Evolutionary conservation across 2,888 invertebrate genomes (phyloP).

Genomic region (Gymnoscelis rufifasciata): DNA sequence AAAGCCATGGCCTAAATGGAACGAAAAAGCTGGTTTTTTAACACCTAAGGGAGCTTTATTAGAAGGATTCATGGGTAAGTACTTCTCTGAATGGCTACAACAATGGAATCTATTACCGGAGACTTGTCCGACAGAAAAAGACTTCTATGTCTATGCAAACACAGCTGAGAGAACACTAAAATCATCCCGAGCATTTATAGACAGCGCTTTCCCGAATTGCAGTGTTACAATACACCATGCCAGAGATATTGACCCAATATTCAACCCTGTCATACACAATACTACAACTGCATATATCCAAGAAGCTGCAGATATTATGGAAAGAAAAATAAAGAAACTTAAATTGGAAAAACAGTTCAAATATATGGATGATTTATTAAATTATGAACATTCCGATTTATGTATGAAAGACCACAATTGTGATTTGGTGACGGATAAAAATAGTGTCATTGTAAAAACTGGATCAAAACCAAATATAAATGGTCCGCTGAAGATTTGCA

Average conservation of each 20-base stretch:
- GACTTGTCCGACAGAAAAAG: constrained; percentile 46
- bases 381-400: constrained; percentile 51
- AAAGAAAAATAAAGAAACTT: constrained; percentile 37
- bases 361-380: constrained; percentile 48
- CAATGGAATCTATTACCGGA: constrained; percentile 39
- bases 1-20: constrained; percentile 55
- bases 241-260: constrained; percentile 47
- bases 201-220: constrained; percentile 54
- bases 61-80: constrained; percentile 59
- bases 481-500: constrained; percentile 62
- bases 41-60: constrained; percentile 53
- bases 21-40: constrained; percentile 49
- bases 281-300: constrained; percentile 42
- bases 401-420: constrained; percentile 50
- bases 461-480: constrained; percentile 51
- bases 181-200: constrained; percentile 56
- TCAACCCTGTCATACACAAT: constrained; percentile 60
- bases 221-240: constrained; percentile 51
- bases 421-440: constrained; percentile 46
- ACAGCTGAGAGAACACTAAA: constrained; percentile 54
- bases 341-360: constrained; percentile 46
- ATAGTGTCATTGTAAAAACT: constrained; percentile 38
- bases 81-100: constrained; percentile 45
- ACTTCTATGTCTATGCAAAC: constrained; percentile 60
- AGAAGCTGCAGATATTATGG: constrained; percentile 48